Evolutionary conservation across 2,888 invertebrate species (phyloP), one percentile per base, ranked within the genome.

Genomic region (Thalpophila matura): DNA sequence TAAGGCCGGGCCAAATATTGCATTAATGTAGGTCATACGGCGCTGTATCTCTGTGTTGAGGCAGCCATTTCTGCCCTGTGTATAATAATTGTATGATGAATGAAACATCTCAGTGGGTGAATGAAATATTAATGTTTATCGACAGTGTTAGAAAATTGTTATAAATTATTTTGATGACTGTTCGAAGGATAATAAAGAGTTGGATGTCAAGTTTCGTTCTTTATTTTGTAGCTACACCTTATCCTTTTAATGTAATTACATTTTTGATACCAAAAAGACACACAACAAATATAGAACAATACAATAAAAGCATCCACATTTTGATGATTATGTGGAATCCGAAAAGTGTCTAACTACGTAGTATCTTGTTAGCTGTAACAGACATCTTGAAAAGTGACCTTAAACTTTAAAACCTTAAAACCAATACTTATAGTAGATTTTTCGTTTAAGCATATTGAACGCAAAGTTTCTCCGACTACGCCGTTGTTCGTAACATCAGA

Each of bases 121-220:
- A 91, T 94, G 93, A 88, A 89, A 88, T 90, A 92, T 92, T 91
- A 90, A 94, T 95, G 93, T 94, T 94, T 90, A 93, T 92, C 92
- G 91, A 93, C 95, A 95, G 94, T 95, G 94, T 95, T 94, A 94
- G 95, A 95, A 95, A 95, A 94, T 95, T 95, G 95, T 95, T 95
- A 95, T 95, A 95, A 95, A 95, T 95, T 95, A 95, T 95, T 95
- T 95, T 95, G 95, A 95, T 95, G 95, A 95, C 95, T 95, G 95
- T 95, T 95, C 95, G 93, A 95, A 95, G 89, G 93, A 95, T 95
- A 95, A 95, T 95, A 95, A 95, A 95, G 95, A 95, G 95, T 95
- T 95, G 95, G 95, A 95, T 95, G 95, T 95, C 95, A 95, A 38
- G 46, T 83, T 84, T 82, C 70, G 82, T 82, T 83, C 84, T 86